These are phyloP conservation scores for Pammene fasciana DNA, from an alignment of 2,888 invertebrate genomes.

Conservation along the genomic window DNA sequence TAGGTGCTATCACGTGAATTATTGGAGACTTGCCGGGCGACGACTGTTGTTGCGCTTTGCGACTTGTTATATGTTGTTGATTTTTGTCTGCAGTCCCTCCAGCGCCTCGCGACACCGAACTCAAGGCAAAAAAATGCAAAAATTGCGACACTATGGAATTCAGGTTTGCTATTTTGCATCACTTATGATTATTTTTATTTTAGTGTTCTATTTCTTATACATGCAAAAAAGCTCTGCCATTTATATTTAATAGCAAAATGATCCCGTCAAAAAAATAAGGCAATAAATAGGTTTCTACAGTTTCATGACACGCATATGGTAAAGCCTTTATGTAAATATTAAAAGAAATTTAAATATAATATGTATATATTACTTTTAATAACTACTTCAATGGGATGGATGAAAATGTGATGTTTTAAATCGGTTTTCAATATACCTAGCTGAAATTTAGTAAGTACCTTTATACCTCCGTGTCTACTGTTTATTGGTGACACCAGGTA, in stretches of 20 bases:
- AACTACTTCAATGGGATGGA: not conserved
- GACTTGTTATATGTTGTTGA: slow-evolving; percentile 48
- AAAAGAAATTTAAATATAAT: not conserved
- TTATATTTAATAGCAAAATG: slow-evolving; percentile 25
- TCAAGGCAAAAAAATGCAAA: slow-evolving; percentile 58
- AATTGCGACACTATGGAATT: slow-evolving; percentile 55
- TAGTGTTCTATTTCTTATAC: slow-evolving; percentile 28
- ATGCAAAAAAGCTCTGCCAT: slow-evolving; percentile 38
- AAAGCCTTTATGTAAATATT: slow-evolving; percentile 17
- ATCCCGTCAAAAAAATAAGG: slow-evolving; percentile 7
- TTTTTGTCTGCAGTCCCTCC: slow-evolving; percentile 53
- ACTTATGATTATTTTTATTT: slow-evolving; percentile 27
- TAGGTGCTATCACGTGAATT: slow-evolving; percentile 22
- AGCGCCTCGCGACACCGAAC: slow-evolving; percentile 47
- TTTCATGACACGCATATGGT: slow-evolving; percentile 11
- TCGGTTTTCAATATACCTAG: too few species aligned
- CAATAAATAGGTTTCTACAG: not conserved
- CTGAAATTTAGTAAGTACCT: too few species aligned
- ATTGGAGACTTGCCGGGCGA: slow-evolving; percentile 20
- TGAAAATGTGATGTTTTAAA: not conserved
- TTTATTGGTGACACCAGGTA: too few species aligned
- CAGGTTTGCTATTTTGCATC: slow-evolving; percentile 54
- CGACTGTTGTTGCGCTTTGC: slow-evolving; percentile 45
- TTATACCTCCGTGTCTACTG: too few species aligned
- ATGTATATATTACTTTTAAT: not conserved